Evolutionary conservation across 2,888 invertebrate species (phyloP).

Genomic region (Anagyrus pseudococci): DNA sequence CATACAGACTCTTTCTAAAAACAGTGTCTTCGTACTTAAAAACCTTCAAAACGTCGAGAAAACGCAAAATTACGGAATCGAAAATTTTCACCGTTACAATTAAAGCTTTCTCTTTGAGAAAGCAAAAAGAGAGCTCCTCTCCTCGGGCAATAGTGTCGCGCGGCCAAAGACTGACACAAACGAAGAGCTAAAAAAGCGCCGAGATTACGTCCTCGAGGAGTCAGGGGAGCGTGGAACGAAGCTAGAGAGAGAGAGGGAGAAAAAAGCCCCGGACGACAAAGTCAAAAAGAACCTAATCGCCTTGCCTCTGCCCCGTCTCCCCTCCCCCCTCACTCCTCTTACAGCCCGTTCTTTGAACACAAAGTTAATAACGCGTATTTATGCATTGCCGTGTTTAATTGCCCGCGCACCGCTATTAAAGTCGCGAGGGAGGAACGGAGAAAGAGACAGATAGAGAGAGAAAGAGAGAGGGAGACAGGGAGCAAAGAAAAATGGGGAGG

Average conservation of each 20-base stretch:
- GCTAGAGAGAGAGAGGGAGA: slow-evolving; percentile 17
- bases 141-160: no score
- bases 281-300: slow-evolving; percentile 52
- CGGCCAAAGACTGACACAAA: slow-evolving; percentile 21
- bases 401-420: slow-evolving; percentile 34
- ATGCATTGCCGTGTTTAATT: slow-evolving; percentile 55
- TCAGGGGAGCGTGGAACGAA: slow-evolving; percentile 21
- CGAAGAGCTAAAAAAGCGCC: slow-evolving; percentile 44
- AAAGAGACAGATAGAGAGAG: no score
- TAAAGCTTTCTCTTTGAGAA: no score
- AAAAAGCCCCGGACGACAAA: slow-evolving; percentile 13
- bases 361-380: slow-evolving; percentile 58
- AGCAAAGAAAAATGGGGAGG: no score
- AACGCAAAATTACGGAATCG: neutral
- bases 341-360: slow-evolving; percentile 50
- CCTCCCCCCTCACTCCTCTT: neutral
- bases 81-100: no score
- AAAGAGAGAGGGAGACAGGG: no score
- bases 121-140: neutral
- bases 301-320: slow-evolving; percentile 17
- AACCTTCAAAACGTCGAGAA: no score
- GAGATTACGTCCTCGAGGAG: slow-evolving; percentile 46
- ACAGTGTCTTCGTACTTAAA: no score
- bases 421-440: no score
- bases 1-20: no score